Percentiles rank a stretch among this genome's conserved stretches.
Evolutionary conservation across 2,888 invertebrate genomes (phyloP).

Genomic region (Helicoverpa assulta): DNA sequence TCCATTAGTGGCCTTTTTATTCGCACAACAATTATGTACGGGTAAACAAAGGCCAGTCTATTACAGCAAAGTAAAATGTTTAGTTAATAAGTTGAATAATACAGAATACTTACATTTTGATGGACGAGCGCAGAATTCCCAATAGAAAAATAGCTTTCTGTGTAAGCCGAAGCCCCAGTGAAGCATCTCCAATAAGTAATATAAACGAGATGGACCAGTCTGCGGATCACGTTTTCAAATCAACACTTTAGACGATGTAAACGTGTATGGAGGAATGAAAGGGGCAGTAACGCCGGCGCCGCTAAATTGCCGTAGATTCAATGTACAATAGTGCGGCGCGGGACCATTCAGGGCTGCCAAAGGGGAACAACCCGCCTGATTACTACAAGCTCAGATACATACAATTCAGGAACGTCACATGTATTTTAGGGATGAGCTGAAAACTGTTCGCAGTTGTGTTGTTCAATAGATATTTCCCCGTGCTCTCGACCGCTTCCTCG

Average conservation of each 20-base stretch:
- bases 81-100: neutral
- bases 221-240: slow-evolving; percentile 68
- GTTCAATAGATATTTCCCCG: slow-evolving; percentile 16
- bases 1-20: slow-evolving; percentile 4
- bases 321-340: slow-evolving; percentile 64
- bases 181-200: slow-evolving; percentile 57
- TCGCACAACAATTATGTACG: neutral
- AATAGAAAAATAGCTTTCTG: slow-evolving; percentile 31
- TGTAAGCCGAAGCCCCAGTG: slow-evolving; percentile 35
- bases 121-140: slow-evolving; percentile 12
- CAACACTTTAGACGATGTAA: slow-evolving; percentile 66
- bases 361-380: neutral
- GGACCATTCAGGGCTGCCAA: slow-evolving; percentile 51
- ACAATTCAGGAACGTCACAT: slow-evolving; percentile 20
- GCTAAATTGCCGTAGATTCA: slow-evolving; percentile 65
- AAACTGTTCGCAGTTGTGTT: slow-evolving; percentile 1
- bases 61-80: neutral
- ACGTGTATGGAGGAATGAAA: slow-evolving; percentile 62
- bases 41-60: slow-evolving; percentile 2
- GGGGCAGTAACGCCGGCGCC: slow-evolving; percentile 48
- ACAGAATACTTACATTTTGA: slow-evolving; percentile 4
- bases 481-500: neutral
- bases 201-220: slow-evolving; percentile 54
- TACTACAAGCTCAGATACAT: neutral
- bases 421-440: slow-evolving; percentile 31